A percentile compares a stretch with the other conserved stretches of the same genome.
phyloP scores from a whole-genome alignment of 2,888 invertebrate species.

The Galerucella pusilla region DNA sequence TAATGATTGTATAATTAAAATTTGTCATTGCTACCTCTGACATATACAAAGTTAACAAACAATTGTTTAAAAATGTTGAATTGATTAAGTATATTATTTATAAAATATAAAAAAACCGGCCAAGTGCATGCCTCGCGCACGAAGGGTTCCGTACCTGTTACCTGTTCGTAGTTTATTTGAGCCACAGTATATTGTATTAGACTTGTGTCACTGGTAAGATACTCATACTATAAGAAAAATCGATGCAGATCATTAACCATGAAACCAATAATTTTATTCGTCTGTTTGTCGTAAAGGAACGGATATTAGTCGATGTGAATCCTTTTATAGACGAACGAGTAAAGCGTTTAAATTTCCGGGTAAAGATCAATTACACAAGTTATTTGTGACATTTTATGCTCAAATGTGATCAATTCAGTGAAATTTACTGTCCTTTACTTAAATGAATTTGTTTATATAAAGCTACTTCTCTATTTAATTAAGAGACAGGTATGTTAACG shows the following conservation, averaged over 20 bases:
- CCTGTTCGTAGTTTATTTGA: not conserved
- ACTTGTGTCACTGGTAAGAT: not conserved
- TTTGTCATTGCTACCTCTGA: not conserved
- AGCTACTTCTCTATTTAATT: no score
- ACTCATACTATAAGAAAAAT: conserved; percentile 7
- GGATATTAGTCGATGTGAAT: conserved; percentile 5
- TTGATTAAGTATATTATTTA: no score
- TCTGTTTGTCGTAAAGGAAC: conserved; percentile 7
- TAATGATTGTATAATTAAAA: not conserved
- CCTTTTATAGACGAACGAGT: conserved; percentile 10
- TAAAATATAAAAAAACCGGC: no score
- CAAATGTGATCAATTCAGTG: conserved; percentile 6
- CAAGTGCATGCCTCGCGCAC: no score
- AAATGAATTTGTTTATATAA: not conserved
- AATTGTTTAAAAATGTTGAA: not conserved
- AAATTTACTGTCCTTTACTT: not conserved
- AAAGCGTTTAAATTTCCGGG: conserved; percentile 12
- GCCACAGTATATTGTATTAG: not conserved
- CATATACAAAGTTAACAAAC: not conserved
- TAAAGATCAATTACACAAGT: conserved; percentile 13
- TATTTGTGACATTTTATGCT: conserved; percentile 9
- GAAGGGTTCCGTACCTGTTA: no score
- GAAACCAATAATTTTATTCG: conserved; percentile 18
- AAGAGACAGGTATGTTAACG: not conserved
- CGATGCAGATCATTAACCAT: conserved; percentile 21